Evolutionary conservation across 2,888 invertebrate genomes (phyloP).

Genomic region (Lepeophtheirus nordmannii): DNA sequence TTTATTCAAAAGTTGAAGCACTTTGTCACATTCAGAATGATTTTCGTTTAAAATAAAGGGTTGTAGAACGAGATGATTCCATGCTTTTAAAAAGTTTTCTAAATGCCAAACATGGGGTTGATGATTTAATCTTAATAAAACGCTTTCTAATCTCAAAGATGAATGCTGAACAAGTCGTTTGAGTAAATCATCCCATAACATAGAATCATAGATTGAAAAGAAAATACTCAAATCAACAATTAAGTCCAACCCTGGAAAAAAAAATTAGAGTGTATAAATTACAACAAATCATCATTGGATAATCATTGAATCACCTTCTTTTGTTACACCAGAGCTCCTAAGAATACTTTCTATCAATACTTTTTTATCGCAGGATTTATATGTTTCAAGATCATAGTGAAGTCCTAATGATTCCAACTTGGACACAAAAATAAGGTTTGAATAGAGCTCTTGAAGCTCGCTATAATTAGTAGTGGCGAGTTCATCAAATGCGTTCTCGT

Average conservation of each 20-base stretch:
- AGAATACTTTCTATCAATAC: neutral
- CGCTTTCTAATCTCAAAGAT: neutral
- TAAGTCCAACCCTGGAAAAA: too few relatives aligned
- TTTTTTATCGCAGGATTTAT: neutral
- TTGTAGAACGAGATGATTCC: conserved; percentile 1
- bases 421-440: neutral
- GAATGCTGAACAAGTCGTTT: neutral
- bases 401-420: neutral
- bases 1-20: too few relatives aligned
- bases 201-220: neutral
- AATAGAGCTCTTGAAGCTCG: neutral
- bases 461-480: neutral
- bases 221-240: neutral
- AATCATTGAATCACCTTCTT: too few relatives aligned
- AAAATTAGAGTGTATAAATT: too few relatives aligned
- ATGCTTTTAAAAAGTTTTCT: neutral
- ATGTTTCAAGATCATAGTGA: neutral
- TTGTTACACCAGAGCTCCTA: neutral
- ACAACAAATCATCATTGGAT: too few relatives aligned
- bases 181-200: neutral
- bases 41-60: neutral
- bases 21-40: neutral
- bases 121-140: neutral
- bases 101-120: conserved; percentile 13
- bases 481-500: conserved; percentile 2